phyloP scores from a whole-genome alignment of 2,113 vertebrate species.

The Lasiurus borealis region DNA sequence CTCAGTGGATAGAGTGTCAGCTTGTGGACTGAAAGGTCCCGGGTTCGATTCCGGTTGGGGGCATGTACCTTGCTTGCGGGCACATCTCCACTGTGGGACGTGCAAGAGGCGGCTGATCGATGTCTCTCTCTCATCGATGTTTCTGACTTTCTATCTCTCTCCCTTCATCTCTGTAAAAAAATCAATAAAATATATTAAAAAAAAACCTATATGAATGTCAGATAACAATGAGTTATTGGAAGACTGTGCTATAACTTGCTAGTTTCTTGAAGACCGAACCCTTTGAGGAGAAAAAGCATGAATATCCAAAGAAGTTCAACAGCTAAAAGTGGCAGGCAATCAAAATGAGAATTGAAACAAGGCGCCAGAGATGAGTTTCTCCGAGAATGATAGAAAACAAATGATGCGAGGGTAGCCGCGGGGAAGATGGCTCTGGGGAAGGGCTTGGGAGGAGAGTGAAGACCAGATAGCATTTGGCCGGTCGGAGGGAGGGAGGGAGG shows the following conservation, averaged over 20 bases:
- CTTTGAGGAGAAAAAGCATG: neutral
- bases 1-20: no score
- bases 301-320: neutral
- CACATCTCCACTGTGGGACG: no score
- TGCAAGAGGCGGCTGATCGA: no score
- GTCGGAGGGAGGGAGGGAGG: neutral
- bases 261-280: neutral
- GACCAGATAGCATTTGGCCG: neutral
- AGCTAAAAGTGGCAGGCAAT: neutral
- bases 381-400: neutral
- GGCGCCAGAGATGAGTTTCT: neutral
- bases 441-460: neutral
- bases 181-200: no score
- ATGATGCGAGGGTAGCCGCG: neutral
- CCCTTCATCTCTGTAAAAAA: no score
- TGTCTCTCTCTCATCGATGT: no score
- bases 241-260: neutral
- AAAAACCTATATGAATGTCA: no score
- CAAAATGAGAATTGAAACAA: neutral
- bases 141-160: no score
- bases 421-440: neutral
- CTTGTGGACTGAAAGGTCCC: no score
- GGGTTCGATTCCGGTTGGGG: no score
- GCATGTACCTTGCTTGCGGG: no score
- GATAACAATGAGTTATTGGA: neutral